Conservation (phyloP, 2,113 vertebrate species). For the Bubo blakistoni region DNA sequence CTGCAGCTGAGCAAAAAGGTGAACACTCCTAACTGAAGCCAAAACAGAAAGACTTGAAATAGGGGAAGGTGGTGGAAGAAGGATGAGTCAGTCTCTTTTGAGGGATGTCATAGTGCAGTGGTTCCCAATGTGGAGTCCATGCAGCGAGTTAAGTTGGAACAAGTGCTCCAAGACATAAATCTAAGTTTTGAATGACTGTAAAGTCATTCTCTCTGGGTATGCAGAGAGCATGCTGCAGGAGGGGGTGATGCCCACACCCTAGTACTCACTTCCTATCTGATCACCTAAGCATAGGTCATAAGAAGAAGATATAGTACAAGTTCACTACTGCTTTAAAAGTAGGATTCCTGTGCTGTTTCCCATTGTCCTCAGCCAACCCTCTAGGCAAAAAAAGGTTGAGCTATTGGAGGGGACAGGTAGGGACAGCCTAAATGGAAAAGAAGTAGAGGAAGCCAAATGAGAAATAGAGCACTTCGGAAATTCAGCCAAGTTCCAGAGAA, state of each 20-base stretch:
- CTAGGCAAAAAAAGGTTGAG: not conserved
- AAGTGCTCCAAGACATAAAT: not conserved
- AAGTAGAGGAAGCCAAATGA: not conserved
- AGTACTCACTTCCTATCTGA: not conserved
- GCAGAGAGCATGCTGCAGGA: not conserved
- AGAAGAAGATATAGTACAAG: not conserved
- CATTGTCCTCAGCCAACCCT: conserved; percentile 7
- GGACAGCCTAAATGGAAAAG: not conserved
- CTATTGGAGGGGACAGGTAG: not conserved
- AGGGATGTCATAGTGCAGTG: not conserved
- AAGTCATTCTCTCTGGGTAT: not conserved
- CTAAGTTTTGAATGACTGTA: not conserved
- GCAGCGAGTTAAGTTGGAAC: not conserved
- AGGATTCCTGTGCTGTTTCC: not conserved
- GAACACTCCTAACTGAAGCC: not conserved
- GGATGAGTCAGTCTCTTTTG: not conserved
- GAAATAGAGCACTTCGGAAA: not conserved
- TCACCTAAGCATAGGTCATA: not conserved
- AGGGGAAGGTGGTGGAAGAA: not conserved
- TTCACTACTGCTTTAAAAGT: not conserved
- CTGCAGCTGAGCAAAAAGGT: not conserved
- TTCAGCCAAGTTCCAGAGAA: conserved; percentile 6
- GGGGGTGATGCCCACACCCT: not conserved
- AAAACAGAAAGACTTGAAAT: not conserved
- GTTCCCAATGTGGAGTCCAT: not conserved